Percentiles rank a stretch among this genome's conserved stretches.
Conservation (phyloP, 2,113 vertebrate genomes). For the Narcine bancroftii region DNA sequence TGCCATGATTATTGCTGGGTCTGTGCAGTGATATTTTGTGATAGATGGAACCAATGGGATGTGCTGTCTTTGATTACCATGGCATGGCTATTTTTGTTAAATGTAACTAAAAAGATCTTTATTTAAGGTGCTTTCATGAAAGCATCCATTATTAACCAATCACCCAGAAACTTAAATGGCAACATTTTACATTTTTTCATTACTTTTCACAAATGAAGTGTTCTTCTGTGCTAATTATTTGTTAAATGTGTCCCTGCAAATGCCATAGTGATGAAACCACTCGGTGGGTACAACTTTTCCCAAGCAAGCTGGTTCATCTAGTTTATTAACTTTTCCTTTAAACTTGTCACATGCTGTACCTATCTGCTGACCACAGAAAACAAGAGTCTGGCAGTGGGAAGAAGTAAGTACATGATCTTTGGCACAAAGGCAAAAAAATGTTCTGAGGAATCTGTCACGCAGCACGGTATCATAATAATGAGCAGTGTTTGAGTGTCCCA, state of each 20-base stretch:
- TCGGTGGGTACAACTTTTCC: background rate
- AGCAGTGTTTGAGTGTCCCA: background rate
- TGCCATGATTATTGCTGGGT: background rate
- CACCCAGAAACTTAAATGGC: background rate
- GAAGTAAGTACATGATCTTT: background rate
- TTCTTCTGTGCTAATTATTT: background rate
- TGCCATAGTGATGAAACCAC: background rate
- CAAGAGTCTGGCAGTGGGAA: background rate
- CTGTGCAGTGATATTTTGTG: background rate
- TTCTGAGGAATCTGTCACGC: background rate
- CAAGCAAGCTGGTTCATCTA: background rate
- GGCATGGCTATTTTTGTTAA: background rate
- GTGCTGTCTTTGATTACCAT: background rate
- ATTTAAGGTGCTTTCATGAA: background rate
- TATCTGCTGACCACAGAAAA: background rate
- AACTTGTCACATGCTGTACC: background rate
- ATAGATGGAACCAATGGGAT: background rate
- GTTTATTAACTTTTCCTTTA: background rate
- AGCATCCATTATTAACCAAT: background rate
- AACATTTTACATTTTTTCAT: background rate
- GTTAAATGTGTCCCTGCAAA: background rate
- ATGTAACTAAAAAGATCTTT: background rate
- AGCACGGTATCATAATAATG: background rate
- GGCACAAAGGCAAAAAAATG: background rate
- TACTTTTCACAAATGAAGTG: background rate